Evolutionary conservation across 2,113 vertebrate species (phyloP).

Genomic region (Opisthocomus hoazin): DNA sequence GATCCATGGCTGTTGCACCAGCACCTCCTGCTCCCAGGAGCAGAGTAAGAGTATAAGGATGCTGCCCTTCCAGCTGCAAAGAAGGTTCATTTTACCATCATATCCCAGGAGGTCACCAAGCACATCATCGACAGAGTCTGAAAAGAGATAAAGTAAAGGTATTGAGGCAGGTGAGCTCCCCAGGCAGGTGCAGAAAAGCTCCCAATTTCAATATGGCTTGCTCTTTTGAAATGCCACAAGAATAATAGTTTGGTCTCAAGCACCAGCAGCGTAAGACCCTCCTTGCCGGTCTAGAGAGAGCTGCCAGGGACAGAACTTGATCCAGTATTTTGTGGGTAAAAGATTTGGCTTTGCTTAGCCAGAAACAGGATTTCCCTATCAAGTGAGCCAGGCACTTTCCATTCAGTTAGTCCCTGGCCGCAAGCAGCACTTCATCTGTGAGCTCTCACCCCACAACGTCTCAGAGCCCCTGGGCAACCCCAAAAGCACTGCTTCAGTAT

Average conservation of each 20-base stretch:
- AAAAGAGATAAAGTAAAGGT: not conserved
- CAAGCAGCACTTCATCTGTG: not conserved
- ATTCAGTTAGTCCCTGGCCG: not conserved
- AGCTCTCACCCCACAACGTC: not conserved
- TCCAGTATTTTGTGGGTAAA: not conserved
- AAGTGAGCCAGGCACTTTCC: not conserved
- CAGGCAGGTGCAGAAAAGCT: not conserved
- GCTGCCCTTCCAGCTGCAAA: not conserved
- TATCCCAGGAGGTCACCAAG: constrained; percentile 75
- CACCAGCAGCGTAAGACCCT: not conserved
- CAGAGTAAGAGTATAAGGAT: not conserved
- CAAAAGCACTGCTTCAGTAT: not conserved
- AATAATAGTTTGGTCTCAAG: not conserved
- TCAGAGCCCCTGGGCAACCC: not conserved
- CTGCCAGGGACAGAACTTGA: not conserved
- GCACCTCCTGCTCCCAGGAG: not conserved
- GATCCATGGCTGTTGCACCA: not conserved
- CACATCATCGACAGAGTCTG: constrained; percentile 73
- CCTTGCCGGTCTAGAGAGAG: not conserved
- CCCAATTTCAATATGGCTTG: not conserved
- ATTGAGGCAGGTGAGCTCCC: not conserved
- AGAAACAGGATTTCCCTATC: not conserved
- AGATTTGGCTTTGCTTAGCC: not conserved
- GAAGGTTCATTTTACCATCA: constrained; percentile 62
- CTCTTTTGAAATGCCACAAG: not conserved